Percentiles rank a stretch among this genome's conserved stretches.
Conservation (phyloP, 1,140 invertebrate genomes). For the Heliconius eleuchia region DNA sequence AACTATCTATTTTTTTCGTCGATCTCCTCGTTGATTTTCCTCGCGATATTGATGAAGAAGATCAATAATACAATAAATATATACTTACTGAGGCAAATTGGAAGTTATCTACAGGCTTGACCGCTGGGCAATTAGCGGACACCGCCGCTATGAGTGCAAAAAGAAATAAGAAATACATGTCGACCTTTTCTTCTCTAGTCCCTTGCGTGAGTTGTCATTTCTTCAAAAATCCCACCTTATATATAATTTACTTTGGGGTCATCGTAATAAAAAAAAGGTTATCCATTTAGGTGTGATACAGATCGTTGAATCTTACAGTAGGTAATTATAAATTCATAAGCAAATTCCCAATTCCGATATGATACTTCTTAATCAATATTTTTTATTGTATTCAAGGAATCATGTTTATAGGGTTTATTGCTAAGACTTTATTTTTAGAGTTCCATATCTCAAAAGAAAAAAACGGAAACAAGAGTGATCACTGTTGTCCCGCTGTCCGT, state of each 20-base stretch:
- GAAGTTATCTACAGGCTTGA: slow-evolving; percentile 59
- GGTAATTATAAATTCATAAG: neutral
- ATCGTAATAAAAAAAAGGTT: neutral
- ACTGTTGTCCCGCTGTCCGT: no score
- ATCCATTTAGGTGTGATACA: neutral
- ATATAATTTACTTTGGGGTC: neutral
- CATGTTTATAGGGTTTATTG: no score
- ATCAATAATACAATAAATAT: neutral
- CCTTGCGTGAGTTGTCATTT: neutral
- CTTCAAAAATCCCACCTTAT: neutral
- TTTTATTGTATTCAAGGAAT: no score
- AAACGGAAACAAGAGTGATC: no score
- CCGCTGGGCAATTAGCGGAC: slow-evolving; percentile 47
- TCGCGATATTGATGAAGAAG: neutral
- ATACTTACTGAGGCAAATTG: slow-evolving; percentile 59
- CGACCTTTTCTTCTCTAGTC: neutral
- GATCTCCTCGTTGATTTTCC: no score
- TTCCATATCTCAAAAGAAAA: no score
- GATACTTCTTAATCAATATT: no score
- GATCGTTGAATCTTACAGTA: neutral
- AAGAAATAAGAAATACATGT: slow-evolving; percentile 11
- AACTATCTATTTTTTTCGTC: no score
- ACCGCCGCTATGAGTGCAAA: slow-evolving; percentile 16
- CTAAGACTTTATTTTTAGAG: no score
- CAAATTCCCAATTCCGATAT: neutral